Evolutionary conservation across 2,797 vertebrate species (phyloP), one percentile per base, ranked within the genome.

Genomic region (Hoplostethus mediterraneus): DNA sequence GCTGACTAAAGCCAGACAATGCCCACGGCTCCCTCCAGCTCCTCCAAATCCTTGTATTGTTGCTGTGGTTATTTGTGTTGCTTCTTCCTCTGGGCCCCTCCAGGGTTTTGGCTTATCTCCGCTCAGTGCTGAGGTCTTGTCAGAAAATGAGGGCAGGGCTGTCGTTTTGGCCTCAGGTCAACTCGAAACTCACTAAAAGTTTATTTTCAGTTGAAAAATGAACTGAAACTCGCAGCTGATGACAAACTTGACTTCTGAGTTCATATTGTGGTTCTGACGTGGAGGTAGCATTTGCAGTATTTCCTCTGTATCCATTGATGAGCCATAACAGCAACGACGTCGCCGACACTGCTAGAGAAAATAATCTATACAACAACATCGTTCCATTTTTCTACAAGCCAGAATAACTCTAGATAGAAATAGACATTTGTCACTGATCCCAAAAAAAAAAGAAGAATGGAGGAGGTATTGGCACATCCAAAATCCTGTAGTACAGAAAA

Each of bases 21-120:
- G 84, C 90, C 87, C 88, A 83, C 14, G 70, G 83, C 88, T 88
- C 82, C 71, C 71, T 81, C 73, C 42, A 77, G 90, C 89, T 87
- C 73, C 75, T 82, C 81, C 84, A 92, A 91, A 92, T 92, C 91
- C 89, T 81, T 80, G 87, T 88, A 88, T 91, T 93, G 89, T 91
- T 90, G 85, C 76, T 56, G 87, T 77, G 72, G 80, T 85, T 92
- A 90, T 89, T 92, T 90, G 86, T 81, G 87, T 81, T 82, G 79
- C 87, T 70, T 87, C 79, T 86, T 89, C 87, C 82, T 87, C 84
- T 75, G 71, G 58, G 75, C 49, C 62, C 83, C 88, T 90, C 74
- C 42, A 71, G 90, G 85, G 84, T 83, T 91, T 88, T 77, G 80
- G 85, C 87, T 89, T 92, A 90, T 91, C 87, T 90, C 69, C 0